Evolutionary conservation across 2,888 invertebrate genomes (phyloP).

Genomic region (Sinopyrophorus schimmeli): DNA sequence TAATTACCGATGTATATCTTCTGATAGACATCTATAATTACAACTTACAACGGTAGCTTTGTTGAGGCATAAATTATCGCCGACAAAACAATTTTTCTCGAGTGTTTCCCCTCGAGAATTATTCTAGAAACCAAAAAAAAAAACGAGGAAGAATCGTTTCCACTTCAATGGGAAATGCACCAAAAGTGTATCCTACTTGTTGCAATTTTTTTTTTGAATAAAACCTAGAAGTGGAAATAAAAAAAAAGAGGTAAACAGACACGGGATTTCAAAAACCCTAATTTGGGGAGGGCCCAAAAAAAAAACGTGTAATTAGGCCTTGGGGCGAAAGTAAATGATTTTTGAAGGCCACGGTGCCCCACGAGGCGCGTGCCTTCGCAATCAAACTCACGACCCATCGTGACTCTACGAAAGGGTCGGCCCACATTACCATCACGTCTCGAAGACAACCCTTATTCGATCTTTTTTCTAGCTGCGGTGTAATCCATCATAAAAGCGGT

Average conservation of each 20-base stretch:
- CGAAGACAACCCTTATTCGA: constrained; percentile 28
- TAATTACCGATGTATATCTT: too few species aligned
- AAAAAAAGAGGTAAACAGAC: too few species aligned
- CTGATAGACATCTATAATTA: constrained; percentile 1
- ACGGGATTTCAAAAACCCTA: too few species aligned
- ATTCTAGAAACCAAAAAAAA: too few species aligned
- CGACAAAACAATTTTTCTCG: neutral
- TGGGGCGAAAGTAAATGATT: constrained; percentile 13
- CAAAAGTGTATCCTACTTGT: too few species aligned
- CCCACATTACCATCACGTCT: constrained; percentile 27
- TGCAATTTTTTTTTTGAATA: too few species aligned
- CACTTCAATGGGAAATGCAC: too few species aligned
- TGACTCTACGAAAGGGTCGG: constrained; percentile 20
- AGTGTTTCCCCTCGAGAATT: neutral
- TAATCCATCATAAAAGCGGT: constrained; percentile 30
- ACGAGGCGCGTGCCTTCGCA: constrained; percentile 24
- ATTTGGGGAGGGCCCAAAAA: neutral
- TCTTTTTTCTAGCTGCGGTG: constrained; percentile 21
- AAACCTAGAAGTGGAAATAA: too few species aligned
- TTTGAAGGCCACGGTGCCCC: constrained; percentile 12
- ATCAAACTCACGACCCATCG: constrained; percentile 11
- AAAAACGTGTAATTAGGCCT: constrained; percentile 10
- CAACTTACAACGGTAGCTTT: constrained; percentile 2
- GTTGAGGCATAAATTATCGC: constrained; percentile 1
- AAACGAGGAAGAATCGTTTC: too few species aligned